Base-by-base conservation (phyloP, 1,140 invertebrate genomes). In the Hermetia illucens region DNA sequence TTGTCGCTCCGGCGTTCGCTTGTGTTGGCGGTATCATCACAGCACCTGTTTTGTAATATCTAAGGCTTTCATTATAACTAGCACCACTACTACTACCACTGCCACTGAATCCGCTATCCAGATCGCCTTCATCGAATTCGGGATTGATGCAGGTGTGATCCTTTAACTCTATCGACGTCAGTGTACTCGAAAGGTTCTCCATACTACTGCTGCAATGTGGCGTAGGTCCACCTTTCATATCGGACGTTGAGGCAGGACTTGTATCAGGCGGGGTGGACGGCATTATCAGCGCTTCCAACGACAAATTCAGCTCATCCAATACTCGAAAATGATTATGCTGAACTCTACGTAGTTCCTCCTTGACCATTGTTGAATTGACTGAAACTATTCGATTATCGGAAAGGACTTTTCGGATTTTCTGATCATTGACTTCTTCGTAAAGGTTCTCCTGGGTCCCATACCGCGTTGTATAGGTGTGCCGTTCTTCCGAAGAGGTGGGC, bases 401-500 rank as follows among this genome's bases (percentile, higher is more conserved):
- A 49, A 71, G 34, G 49, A 67, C 56, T 44, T 64, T 55, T 61
- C 65, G 38, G 61, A 69, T 43, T 66, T 58, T 60, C 37, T 60
- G 69, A 39, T 76, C 72, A 39, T 69, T 81, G 38, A 88, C 85
- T 67, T 88, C 83, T 63, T 86, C 83, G 58, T 88, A 88, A 48
- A 88, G 84, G 50, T 88, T 88, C 65, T 88, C 83, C 53, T 83
- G 79, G 19, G 79, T 83, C 16, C 81, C 80, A 49, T 84, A 83
- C 41, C 78, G 67, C 5, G 79, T 82, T 17, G 82, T 72, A 48
- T 79, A 82, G 27, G 78, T 81, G 49, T 82, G 79, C 39, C 63
- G 31, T 33, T 58, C 55, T 39, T 56, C 55, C 31, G 55, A 43
- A 8, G 30, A 6, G 6, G 5, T 52, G 38, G 43, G 50, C 29